Conservation (phyloP, 2,888 invertebrate genomes). For the Ornithoptera priamus region DNA sequence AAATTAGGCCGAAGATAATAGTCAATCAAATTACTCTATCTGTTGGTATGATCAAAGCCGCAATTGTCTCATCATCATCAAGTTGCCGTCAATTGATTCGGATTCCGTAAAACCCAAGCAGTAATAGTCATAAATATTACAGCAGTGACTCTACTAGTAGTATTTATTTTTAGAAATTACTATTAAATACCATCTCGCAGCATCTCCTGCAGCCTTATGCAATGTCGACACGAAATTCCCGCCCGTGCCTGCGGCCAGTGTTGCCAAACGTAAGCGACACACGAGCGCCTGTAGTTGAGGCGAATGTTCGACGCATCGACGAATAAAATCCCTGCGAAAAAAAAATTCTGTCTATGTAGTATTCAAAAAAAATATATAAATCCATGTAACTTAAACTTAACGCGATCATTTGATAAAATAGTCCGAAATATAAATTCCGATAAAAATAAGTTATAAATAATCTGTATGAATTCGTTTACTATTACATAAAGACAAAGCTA, state of each 20-base stretch:
- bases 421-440: no score
- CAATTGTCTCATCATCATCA: no score
- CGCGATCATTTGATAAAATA: neutral
- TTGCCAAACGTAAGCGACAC: slow-evolving; percentile 83
- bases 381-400: neutral
- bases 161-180: neutral
- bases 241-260: slow-evolving; percentile 82
- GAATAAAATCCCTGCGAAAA: slow-evolving; percentile 81
- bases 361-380: no score
- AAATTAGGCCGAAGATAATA: neutral
- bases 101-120: no score
- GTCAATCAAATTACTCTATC: no score
- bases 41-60: no score
- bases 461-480: no score
- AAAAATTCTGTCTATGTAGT: slow-evolving; percentile 17
- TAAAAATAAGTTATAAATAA: no score
- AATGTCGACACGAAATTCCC: slow-evolving; percentile 67
- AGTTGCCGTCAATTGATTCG: no score
- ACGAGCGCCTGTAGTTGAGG: slow-evolving; percentile 86
- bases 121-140: no score
- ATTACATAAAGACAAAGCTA: no score
- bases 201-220: slow-evolving; percentile 60
- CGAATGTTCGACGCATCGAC: slow-evolving; percentile 90
- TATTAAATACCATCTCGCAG: slow-evolving; percentile 63
- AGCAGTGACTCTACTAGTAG: no score